Percentiles rank a stretch among this genome's conserved stretches.
phyloP scores from a whole-genome alignment of 2,113 vertebrate genomes.

The Gallinago undulata region DNA sequence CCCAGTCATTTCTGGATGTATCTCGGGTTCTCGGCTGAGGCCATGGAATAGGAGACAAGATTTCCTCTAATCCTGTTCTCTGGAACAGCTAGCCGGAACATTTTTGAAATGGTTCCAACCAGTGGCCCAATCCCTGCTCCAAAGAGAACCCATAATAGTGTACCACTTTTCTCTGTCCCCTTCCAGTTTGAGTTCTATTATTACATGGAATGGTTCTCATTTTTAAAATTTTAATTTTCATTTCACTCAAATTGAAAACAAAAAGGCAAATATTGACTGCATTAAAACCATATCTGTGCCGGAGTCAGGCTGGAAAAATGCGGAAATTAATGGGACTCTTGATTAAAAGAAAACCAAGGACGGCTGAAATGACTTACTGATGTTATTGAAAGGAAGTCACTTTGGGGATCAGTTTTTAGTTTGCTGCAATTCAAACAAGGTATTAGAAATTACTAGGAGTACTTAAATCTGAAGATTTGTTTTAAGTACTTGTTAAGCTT shows the following conservation, averaged over 20 bases:
- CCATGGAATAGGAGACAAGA: background rate
- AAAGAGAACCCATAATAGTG: background rate
- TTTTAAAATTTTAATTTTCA: background rate
- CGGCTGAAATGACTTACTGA: background rate
- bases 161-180: background rate
- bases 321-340: background rate
- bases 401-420: background rate
- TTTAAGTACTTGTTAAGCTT: background rate
- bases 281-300: background rate
- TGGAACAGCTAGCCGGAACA: background rate
- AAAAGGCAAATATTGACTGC: background rate
- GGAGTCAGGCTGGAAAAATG: background rate
- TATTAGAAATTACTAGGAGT: background rate
- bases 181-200: background rate
- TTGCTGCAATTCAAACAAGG: background rate
- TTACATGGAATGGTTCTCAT: background rate
- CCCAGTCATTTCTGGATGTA: background rate
- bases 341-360: background rate
- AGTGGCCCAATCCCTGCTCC: background rate
- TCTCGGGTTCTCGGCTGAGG: background rate
- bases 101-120: background rate
- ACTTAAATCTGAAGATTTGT: background rate
- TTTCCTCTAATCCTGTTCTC: background rate
- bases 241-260: background rate
- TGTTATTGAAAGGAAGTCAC: background rate